Evolutionary conservation across 2,797 vertebrate species (phyloP), one percentile per base, ranked within the genome.

Genomic region (Characodon lateralis): DNA sequence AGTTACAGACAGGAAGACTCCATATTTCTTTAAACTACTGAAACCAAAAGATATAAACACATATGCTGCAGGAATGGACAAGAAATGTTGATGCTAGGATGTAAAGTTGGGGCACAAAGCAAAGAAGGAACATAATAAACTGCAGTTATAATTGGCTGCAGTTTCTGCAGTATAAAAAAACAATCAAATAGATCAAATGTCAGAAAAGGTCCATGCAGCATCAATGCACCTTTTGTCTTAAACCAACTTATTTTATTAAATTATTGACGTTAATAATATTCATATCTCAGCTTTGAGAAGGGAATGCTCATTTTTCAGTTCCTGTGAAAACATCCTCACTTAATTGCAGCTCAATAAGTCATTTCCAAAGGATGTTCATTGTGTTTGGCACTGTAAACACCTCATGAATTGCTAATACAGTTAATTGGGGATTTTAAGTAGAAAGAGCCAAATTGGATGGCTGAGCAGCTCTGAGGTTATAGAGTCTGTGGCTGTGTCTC

Each of bases 381-480:
- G 78, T 84, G 63, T 80, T 83, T 81, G 77, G 81, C 74, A 72
- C 76, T 70, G 65, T 79, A 78, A 85, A 89, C 51, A 80, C 46
- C 74, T 85, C 61, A 76, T 81, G 79, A 85, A 83, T 81, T 81
- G 79, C 43, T 87, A 77, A 83, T 75, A 74, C 8, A 61, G 72
- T 79, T 82, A 83, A 78, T 74, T 80, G 65, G 26, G 72, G 79
- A 76, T 80, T 87, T 86, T 73, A 78, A 81, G 77, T 73, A 74
- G 68, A 87, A 87, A 83, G 59, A 75, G 66, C 74, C 75, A 28
- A 78, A 83, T 71, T 74, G 79, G 83, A 84, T 72, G 87, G 82
- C 59, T 76, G 79, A 78, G 87, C 65, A 56, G 48, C 80, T 78
- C 18, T 13, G 76, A 83, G 86, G 86, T 87, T 76, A 70, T 63